Conservation (phyloP, 2,113 vertebrate genomes). For the Anhinga rufa region DNA sequence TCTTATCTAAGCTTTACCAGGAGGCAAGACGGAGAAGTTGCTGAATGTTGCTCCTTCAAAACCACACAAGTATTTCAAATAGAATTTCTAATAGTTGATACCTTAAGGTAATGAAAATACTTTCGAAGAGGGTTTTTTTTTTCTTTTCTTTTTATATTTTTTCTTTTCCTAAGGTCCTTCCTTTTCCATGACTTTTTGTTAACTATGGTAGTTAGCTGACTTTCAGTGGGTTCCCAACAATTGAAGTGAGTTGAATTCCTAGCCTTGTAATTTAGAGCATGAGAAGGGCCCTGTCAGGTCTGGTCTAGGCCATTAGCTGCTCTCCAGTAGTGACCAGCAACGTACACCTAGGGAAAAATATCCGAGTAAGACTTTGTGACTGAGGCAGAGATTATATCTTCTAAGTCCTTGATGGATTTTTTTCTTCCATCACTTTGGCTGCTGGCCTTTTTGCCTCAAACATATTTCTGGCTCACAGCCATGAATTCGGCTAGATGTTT, state of each 20-base stretch:
- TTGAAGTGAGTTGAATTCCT: background rate
- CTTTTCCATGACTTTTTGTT: background rate
- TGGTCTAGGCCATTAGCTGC: background rate
- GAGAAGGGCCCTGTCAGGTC: background rate
- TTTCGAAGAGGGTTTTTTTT: background rate
- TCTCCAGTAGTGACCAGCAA: background rate
- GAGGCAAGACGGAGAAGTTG: background rate
- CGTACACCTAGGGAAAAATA: background rate
- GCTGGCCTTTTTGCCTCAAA: background rate
- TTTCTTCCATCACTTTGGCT: background rate
- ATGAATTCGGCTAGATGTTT: background rate
- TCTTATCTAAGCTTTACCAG: background rate
- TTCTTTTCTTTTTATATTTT: background rate
- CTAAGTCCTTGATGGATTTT: background rate
- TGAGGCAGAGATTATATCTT: background rate
- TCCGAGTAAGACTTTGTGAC: background rate
- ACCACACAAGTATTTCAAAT: background rate
- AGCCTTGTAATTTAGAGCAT: background rate
- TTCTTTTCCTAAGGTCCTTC: background rate
- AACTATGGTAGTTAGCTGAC: background rate
- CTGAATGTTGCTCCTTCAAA: background rate
- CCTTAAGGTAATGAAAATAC: background rate
- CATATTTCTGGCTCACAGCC: background rate
- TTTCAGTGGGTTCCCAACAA: background rate
- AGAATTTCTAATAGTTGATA: background rate